Conservation (phyloP, 2,888 invertebrate genomes). For the Harpagoxenus sublaevis region DNA sequence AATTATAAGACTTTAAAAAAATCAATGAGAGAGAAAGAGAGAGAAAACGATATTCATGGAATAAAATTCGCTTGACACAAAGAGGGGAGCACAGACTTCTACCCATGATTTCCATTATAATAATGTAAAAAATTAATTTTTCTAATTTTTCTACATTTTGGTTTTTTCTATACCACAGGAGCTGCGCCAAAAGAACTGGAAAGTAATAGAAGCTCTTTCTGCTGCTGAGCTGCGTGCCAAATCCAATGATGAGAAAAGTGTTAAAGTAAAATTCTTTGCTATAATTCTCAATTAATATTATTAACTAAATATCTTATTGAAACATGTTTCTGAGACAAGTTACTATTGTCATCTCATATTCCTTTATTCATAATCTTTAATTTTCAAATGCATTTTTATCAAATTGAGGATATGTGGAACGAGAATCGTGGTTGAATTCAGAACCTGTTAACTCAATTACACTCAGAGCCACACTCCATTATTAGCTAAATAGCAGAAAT, state of each 20-base stretch:
- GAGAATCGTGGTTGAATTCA: background rate
- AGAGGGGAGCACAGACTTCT: no score
- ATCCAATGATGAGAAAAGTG: constrained; percentile 82
- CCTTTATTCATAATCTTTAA: background rate
- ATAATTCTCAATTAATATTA: constrained; percentile 44
- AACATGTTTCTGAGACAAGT: background rate
- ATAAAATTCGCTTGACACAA: no score
- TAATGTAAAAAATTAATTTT: constrained; percentile 45
- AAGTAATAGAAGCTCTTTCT: constrained; percentile 96
- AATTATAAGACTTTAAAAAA: no score
- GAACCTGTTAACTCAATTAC: background rate
- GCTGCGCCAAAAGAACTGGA: constrained; percentile 96
- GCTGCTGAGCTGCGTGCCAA: constrained; percentile 90
- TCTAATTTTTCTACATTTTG: constrained; percentile 48
- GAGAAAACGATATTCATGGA: no score
- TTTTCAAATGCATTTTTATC: background rate
- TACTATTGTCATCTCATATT: background rate
- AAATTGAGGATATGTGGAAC: background rate
- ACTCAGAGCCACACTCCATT: background rate
- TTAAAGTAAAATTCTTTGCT: constrained; percentile 83
- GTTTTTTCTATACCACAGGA: constrained; percentile 88
- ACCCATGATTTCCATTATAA: background rate
- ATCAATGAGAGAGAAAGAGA: no score
- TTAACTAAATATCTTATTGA: background rate
- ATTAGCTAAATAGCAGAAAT: background rate